A percentile compares a stretch with the other conserved stretches of the same genome.
Conservation (phyloP, 2,797 vertebrate species). For the Allobates femoralis region DNA sequence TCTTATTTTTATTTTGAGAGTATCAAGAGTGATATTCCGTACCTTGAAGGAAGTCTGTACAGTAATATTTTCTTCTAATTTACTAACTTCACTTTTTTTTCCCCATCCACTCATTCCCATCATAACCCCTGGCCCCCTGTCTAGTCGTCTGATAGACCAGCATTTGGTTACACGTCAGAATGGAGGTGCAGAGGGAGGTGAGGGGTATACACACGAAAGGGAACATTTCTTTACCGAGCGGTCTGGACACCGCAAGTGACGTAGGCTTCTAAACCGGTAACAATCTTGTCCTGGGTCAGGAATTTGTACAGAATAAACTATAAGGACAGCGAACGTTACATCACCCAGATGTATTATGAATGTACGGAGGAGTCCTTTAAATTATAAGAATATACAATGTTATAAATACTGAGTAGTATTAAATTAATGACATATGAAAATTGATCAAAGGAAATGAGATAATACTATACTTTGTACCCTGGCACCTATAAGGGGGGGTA, state of each 20-base stretch:
- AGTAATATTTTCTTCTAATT: constrained; percentile 53
- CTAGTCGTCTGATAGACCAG: background rate
- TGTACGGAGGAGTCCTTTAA: constrained; percentile 49
- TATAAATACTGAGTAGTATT: constrained; percentile 53
- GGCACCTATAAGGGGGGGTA: background rate
- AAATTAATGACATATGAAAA: constrained; percentile 15
- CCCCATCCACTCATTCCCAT: background rate
- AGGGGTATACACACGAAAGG: constrained; percentile 39
- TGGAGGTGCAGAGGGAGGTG: constrained; percentile 30
- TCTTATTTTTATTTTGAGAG: constrained; percentile 4
- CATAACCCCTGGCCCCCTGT: constrained; percentile 1
- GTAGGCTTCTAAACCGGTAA: constrained; percentile 22
- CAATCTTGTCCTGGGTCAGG: constrained; percentile 16
- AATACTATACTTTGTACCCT: constrained; percentile 12
- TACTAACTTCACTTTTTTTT: constrained; percentile 36
- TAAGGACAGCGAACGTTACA: constrained; percentile 2
- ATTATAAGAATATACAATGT: constrained; percentile 53
- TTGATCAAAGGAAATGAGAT: constrained; percentile 18
- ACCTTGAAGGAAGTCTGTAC: constrained; percentile 51
- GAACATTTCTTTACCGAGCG: constrained; percentile 23
- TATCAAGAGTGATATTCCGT: constrained; percentile 35
- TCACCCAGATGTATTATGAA: constrained; percentile 37
- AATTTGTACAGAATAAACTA: constrained; percentile 1
- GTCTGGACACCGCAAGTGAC: constrained; percentile 20
- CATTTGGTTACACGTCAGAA: constrained; percentile 11